Base-by-base conservation (phyloP, 2,888 invertebrate genomes). In the Spilarctia lutea region DNA sequence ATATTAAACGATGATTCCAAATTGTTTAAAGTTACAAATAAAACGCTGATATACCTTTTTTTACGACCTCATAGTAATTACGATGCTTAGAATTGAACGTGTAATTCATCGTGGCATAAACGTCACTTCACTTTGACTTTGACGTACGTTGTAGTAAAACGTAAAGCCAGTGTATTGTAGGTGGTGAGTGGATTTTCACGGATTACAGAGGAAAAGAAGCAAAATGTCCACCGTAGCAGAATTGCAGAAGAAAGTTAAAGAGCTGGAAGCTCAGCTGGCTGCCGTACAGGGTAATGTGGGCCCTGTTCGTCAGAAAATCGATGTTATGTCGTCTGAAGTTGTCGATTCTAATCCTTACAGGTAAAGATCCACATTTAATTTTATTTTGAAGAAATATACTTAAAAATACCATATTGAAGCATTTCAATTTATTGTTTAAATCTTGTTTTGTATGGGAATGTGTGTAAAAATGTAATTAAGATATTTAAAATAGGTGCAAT, bases 341-440 rank as follows among this genome's bases (percentile, higher is more conserved):
- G 98, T 99, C 20, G 99, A 99, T 95, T 98, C 99, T 1, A 99
- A 99, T 96, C 99, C 99, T 0, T 99, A 99, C 96, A 98, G 98
- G 98, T 98, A 95, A 87, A 87, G 86, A 65, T 0, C 7, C 30
- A 67, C 74, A 73, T 71, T 33, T 30, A 20, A 39, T 39, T 60
- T 56, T 20, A 35, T n/a, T 69, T 60, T 56, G 27, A 8, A 39
- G 27, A 30, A 56, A 39, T 27, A 10, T 20, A 18, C n/a, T n/a
- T 39, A 3, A 10, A 60, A 39, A 4, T 6, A 10, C 2, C 27
- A 18, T 11, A 10, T 24, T 27, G 3, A 0, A 60, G n/a, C 0
- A 18, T 16, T 56, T 60, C 20, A 39, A 56, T 69, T 2, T 18
- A 56, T 1, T 27, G 39, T 18, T n/a, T 60, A 27, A 69, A 39